Conservation (phyloP, 2,113 vertebrate genomes). For the Cathartes aura region DNA sequence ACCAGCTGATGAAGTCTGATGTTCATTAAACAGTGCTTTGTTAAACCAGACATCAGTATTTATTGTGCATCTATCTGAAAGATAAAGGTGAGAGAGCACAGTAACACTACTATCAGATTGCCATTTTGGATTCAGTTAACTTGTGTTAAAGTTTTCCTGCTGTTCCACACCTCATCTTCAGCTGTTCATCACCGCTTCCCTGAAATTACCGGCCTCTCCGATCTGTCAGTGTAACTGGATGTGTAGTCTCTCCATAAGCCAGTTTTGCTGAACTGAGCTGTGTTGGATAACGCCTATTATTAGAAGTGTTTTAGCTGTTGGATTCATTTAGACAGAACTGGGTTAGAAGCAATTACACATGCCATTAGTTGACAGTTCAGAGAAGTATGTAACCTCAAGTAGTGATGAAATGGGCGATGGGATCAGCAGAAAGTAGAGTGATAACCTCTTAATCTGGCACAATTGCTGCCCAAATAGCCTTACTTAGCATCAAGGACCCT, state of each 20-base stretch:
- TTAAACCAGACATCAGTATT: neutral
- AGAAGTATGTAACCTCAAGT: neutral
- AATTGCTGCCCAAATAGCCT: neutral
- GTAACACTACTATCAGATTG: neutral
- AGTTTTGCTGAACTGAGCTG: neutral
- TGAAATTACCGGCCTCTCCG: neutral
- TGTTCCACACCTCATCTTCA: neutral
- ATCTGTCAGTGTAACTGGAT: neutral
- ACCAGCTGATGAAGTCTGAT: neutral
- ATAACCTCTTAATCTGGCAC: neutral
- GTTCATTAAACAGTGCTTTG: neutral
- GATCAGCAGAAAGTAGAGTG: neutral
- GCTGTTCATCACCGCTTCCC: neutral
- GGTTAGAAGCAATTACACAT: neutral
- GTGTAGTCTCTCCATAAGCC: neutral
- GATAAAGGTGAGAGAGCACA: neutral
- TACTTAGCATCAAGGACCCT: neutral
- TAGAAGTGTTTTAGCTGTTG: neutral
- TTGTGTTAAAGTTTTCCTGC: neutral
- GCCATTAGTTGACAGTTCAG: neutral
- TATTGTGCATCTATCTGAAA: neutral
- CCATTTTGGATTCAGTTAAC: neutral
- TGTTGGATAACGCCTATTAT: neutral
- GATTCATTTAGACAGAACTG: neutral
- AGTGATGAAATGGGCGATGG: neutral